A percentile compares a stretch with the other conserved stretches of the same genome.
Conservation (phyloP, 2,888 invertebrate genomes). For the Ennomos erosarius region DNA sequence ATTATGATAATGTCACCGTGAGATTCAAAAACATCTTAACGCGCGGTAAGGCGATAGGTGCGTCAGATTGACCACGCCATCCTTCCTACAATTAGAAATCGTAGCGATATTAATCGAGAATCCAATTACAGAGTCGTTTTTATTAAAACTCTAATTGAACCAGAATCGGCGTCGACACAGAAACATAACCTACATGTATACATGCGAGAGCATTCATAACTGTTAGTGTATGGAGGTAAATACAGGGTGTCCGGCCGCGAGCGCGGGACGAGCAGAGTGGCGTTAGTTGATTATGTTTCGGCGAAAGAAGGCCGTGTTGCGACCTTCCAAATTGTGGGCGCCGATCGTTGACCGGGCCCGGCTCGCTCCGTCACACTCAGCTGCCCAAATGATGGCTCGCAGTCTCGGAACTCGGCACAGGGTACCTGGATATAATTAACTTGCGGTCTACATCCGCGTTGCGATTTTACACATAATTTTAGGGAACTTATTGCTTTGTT, state of each 20-base stretch:
- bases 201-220: conserved; percentile 81
- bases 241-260: conserved; percentile 67
- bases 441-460: conserved; percentile 54
- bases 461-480: conserved; percentile 48
- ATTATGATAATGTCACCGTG: conserved; percentile 75
- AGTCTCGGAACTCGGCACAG: conserved; percentile 24
- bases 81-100: conserved; percentile 58
- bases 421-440: conserved; percentile 49
- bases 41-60: conserved; percentile 50
- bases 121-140: conserved; percentile 64
- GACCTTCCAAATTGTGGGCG: conserved; percentile 79
- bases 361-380: conserved; percentile 59
- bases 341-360: conserved; percentile 73
- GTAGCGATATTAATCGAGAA: conserved; percentile 51
- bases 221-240: conserved; percentile 78
- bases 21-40: conserved; percentile 57
- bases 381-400: conserved; percentile 49
- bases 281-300: conserved; percentile 67
- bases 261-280: conserved; percentile 46
- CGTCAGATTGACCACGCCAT: conserved; percentile 59
- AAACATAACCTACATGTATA: conserved; percentile 78
- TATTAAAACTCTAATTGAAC: conserved; percentile 64
- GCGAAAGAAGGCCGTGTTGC: conserved; percentile 81
- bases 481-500: conserved; percentile 30
- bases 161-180: conserved; percentile 75